A percentile compares a stretch with the other conserved stretches of the same genome.
phyloP scores from a whole-genome alignment of 2,797 vertebrate genomes.

The Rachycentron canadum region DNA sequence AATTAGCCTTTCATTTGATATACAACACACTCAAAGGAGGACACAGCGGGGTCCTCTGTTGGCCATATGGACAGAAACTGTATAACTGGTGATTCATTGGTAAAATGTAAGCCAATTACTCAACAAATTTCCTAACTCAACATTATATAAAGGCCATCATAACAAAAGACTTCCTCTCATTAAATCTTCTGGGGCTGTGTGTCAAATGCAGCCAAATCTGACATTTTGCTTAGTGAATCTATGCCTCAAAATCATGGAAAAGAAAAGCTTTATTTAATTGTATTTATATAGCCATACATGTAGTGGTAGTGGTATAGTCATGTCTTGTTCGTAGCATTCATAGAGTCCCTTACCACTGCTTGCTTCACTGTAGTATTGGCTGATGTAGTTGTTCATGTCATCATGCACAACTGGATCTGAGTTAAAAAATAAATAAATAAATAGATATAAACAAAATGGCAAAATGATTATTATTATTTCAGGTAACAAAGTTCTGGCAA shows the following conservation, averaged over 20 bases:
- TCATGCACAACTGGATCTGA: constrained; percentile 89
- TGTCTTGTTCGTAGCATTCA: not conserved
- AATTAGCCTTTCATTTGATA: not conserved
- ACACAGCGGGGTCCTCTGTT: not conserved
- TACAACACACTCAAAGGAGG: not conserved
- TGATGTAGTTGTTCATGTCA: constrained; percentile 98
- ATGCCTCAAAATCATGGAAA: not conserved
- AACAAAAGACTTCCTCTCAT: not conserved
- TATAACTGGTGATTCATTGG: not conserved
- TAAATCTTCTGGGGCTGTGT: not conserved
- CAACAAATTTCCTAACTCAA: not conserved
- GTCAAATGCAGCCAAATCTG: not conserved
- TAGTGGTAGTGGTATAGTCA: not conserved
- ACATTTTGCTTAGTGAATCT: not conserved
- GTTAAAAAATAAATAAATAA: constrained; percentile 23
- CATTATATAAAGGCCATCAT: not conserved
- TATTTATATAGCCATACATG: not conserved
- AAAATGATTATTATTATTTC: not conserved
- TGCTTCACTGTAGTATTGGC: constrained; percentile 94
- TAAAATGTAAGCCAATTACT: not conserved
- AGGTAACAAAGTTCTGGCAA: not conserved
- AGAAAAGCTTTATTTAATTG: not conserved
- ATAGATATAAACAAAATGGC: not conserved
- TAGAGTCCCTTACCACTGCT: constrained; percentile 91
- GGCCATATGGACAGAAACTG: not conserved